Evolutionary conservation across 2,888 invertebrate species (phyloP), one percentile per base, ranked within the genome.

Genomic region (Oasisia sp.): DNA sequence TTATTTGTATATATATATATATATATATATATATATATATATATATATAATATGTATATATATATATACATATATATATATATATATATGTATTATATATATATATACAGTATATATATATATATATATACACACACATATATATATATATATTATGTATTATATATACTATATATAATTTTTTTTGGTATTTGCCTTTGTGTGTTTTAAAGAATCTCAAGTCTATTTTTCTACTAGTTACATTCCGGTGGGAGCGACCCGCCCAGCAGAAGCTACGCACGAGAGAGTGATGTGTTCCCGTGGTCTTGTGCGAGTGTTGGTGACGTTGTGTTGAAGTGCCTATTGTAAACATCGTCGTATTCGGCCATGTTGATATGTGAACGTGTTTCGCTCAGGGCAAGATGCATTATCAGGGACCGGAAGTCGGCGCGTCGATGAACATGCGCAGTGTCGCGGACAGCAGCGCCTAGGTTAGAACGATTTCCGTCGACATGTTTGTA

Each of bases 1-100:
- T 1, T 74, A 74, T 74, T 27, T 19, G 27, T 74, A 74, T 74
- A 74, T 74, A 74, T 74, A 74, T 74, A 74, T 74, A 74, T 74
- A 74, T 74, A 74, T 74, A 74, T 74, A 74, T 74, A 74, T 74
- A 74, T 74, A 74, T 74, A 74, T 74, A 74, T 74, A 74, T 74
- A 74, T 74, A 74, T 74, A 74, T 74, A 74, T 19, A 74, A 19
- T 56, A 56, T 56, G 19, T 56, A 56, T 7, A 56, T 56, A 56
- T 56, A 56, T 56, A 56, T 56, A 56, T 56, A 56, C 9, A 9
- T 56, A 56, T 7, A 56, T 74, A 19, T 74, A 74, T 74, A 74
- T 19, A 74, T 19, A 74, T 74, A 74, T 74, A 74, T 74, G 27
- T 74, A 74, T 74, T 74, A 74, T 74, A 74, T 74, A 74, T 19